Conservation (phyloP, 2,113 vertebrate genomes). For the Ursus arctos region DNA sequence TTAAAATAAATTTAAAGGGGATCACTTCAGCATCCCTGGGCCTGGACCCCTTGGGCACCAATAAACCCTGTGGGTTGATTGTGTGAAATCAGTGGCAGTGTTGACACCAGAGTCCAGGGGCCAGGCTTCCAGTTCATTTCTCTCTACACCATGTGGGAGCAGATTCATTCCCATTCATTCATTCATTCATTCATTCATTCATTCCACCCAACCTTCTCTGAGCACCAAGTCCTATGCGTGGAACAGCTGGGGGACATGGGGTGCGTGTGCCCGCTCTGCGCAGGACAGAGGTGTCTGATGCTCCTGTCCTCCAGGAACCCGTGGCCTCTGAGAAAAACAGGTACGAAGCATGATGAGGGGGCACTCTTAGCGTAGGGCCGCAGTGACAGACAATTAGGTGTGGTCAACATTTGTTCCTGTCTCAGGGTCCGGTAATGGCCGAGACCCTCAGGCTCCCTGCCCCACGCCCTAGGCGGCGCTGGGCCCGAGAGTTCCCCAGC, state of each 20-base stretch:
- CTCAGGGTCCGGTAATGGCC: background rate
- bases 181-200: background rate
- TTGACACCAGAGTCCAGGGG: background rate
- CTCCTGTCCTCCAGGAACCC: too few relatives aligned
- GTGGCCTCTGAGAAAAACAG: background rate
- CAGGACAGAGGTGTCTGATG: accelerated
- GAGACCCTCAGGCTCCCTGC: background rate
- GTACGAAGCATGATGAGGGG: too few relatives aligned
- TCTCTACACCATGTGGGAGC: too few relatives aligned
- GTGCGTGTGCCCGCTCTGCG: accelerated
- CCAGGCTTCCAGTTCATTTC: background rate
- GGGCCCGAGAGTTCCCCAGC: too few relatives aligned
- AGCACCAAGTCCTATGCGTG: background rate
- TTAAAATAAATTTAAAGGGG: background rate
- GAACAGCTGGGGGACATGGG: background rate
- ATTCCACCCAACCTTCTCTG: background rate
- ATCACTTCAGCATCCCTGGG: background rate
- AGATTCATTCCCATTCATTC: too few relatives aligned
- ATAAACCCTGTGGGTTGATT: background rate
- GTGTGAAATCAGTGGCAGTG: background rate
- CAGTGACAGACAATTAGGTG: background rate
- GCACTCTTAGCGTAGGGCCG: background rate
- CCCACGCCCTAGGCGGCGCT: background rate
- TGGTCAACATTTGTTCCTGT: background rate
- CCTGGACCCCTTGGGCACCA: background rate